Evolutionary conservation across 2,888 invertebrate species (phyloP), one percentile per base, ranked within the genome.

Genomic region (Lasioglossum zephyrum): DNA sequence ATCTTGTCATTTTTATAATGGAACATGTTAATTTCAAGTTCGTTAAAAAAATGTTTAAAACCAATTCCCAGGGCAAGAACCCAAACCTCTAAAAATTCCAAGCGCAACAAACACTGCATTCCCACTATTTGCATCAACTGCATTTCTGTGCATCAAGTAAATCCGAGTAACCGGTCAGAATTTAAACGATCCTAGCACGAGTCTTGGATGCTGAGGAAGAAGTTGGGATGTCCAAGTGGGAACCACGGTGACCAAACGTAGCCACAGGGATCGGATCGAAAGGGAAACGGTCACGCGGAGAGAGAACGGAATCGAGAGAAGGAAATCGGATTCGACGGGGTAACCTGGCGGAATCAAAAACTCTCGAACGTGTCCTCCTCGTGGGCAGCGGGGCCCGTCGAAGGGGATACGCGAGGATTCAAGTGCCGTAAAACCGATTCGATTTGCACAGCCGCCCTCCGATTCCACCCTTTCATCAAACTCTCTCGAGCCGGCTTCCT

Each of bases 391-490:
- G 39, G 41, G 47, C 49, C 53, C 57, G 79, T 39, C 66, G 73
- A 76, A 84, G 70, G 16, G 49, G 60, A 83, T 77, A 81, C 47
- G 74, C 79, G 80, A 77, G 69, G 81, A 76, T 69, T 88, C 79
- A 84, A 91, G 86, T 70, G 81, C 57, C 83, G 87, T 84, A 78
- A 85, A 90, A 86, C 73, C 88, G 82, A 91, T 90, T 89, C 84
- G 88, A 91, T 91, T 90, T 90, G 85, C 83, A 79, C 82, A 80
- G 85, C 70, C 77, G 81, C 75, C 79, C 70, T 73, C 63, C 60
- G 79, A 85, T 79, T 81, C 80, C 76, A 72, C 70, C 72, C 82
- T 88, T 85, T 91, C 84, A 85, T 90, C 86, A 82, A 81, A 70
- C 79, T 79, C 73, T 73, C 53, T 22, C 75, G 69, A 57, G 26